Base-by-base conservation (phyloP, 2,888 invertebrate species). In the Auanema freiburgensis region DNA sequence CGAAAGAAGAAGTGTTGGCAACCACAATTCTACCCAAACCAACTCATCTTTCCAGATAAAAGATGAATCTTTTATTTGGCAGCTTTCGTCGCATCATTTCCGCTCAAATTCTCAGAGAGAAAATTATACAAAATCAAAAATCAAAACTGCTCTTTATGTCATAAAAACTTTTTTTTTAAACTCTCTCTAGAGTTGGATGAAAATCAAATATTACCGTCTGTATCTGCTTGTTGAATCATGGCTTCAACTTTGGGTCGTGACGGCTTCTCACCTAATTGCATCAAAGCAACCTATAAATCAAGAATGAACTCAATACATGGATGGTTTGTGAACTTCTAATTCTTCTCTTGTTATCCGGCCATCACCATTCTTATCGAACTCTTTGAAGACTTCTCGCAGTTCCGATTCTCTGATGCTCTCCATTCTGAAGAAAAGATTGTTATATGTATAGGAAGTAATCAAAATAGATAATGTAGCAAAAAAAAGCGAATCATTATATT, bases 291-390 rank as follows among this genome's bases (percentile, higher is more conserved):
- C 72, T 72, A 57, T 3, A 70, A 60, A 43, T 50, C 51, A 12
- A n/a, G 12, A 12, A 16, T 16, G 12, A 50, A 50, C 11, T 16
- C 12, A 23, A 52, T 18, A 52, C n/a, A 10, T 5, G 16, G 46
- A 21, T 46, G 10, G 21, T 46, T 18, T 5, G 10, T 46, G 16
- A 16, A 65, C 72, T 67, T 74, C 71, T 14, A 74, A 52, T 51
- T 74, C 74, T 16, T 74, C 69, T 21, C 71, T 25, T 10, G 71
- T 74, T 51, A 74, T 74, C 18, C 68, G 50, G 11, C 74, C 74
- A 62, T 74, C 74, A 16, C 74, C 74, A 55, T 74, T 71, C 51
- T 74, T 74, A 52, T 74, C 74, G 46, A 74, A 71, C 66, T 74
- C 76, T 33, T 61, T 63, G 56, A 76, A 76, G 3, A 76, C 66